Evolutionary conservation across 2,113 vertebrate species (phyloP).

Genomic region (Ursus arctos): DNA sequence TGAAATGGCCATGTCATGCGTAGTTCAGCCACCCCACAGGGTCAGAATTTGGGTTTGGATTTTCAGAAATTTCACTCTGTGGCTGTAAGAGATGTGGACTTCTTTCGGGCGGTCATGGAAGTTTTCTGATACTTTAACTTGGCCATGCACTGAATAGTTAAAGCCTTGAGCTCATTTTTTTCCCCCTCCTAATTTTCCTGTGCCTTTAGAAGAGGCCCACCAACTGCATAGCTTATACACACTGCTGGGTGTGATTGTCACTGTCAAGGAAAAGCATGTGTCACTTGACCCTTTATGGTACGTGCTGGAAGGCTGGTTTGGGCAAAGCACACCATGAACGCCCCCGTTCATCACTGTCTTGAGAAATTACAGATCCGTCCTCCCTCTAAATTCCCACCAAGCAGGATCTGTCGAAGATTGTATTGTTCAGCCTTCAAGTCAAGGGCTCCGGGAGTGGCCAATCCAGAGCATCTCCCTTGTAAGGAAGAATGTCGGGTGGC

Average conservation of each 20-base stretch:
- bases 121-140: background rate
- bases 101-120: background rate
- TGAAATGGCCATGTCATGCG: background rate
- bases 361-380: background rate
- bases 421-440: background rate
- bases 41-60: background rate
- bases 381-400: background rate
- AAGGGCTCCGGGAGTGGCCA: background rate
- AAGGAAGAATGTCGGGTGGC: background rate
- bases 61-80: background rate
- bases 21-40: background rate
- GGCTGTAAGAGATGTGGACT: background rate
- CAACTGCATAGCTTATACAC: too few relatives aligned
- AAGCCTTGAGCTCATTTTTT: background rate
- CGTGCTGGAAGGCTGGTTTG: background rate
- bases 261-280: background rate
- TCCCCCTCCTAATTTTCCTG: background rate
- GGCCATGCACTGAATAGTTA: background rate
- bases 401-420: background rate
- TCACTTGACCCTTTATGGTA: background rate
- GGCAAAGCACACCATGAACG: background rate
- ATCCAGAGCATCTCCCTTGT: background rate
- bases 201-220: background rate
- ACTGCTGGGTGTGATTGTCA: background rate
- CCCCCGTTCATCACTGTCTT: background rate